phyloP scores from a whole-genome alignment of 2,888 invertebrate species.

The Cotesia congregata region DNA sequence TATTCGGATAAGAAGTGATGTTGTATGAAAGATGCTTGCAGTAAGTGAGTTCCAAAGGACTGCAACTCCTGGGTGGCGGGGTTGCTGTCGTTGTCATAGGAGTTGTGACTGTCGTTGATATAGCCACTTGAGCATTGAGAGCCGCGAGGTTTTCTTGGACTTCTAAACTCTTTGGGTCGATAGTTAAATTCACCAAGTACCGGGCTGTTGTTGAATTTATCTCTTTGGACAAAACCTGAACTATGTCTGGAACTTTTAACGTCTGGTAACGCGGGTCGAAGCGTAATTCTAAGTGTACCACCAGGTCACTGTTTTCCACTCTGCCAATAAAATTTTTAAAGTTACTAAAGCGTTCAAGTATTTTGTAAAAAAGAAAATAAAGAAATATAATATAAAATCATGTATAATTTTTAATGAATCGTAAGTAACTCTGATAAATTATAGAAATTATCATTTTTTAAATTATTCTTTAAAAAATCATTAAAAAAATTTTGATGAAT shows the following conservation, averaged over 20 bases:
- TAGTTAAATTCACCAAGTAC: conserved; percentile 77
- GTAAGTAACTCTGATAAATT: no score
- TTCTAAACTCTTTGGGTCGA: conserved; percentile 77
- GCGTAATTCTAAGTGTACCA: conserved; percentile 88
- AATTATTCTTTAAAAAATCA: no score
- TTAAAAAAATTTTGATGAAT: no score
- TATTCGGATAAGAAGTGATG: conserved; percentile 86
- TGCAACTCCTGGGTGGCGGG: conserved; percentile 78
- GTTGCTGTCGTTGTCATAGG: conserved; percentile 72
- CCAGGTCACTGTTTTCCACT: conserved; percentile 79
- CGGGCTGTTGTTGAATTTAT: conserved; percentile 74
- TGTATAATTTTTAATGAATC: no score
- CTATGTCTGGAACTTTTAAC: conserved; percentile 78
- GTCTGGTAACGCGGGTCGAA: conserved; percentile 82
- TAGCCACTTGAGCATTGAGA: conserved; percentile 66
- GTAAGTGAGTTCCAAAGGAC: conserved; percentile 77
- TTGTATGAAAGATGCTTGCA: conserved; percentile 84
- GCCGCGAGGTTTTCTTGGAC: conserved; percentile 74
- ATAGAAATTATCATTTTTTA: no score
- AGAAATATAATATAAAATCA: no score
- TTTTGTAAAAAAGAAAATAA: no score
- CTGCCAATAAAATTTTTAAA: conserved; percentile 64
- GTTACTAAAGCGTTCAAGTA: no score
- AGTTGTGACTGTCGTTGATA: conserved; percentile 61
- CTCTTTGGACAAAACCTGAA: conserved; percentile 78